Evolutionary conservation across 2,113 vertebrate species (phyloP).

Genomic region (Verasper variegatus): DNA sequence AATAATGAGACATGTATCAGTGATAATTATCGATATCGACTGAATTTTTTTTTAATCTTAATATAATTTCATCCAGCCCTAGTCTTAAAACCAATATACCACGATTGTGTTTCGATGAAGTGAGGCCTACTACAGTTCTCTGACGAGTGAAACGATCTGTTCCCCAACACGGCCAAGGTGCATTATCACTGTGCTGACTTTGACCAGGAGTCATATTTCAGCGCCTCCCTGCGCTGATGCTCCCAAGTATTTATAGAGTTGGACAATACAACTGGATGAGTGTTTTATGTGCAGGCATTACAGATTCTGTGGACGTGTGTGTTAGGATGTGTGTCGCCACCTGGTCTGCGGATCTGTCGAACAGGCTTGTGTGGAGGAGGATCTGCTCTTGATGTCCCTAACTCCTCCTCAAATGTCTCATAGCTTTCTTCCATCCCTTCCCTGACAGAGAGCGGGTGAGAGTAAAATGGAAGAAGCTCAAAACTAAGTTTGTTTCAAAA

Average conservation of each 20-base stretch:
- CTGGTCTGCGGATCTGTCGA: constrained; percentile 73
- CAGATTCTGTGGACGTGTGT: constrained; percentile 12
- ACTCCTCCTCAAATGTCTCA: constrained; percentile 84
- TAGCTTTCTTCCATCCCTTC: constrained; percentile 83
- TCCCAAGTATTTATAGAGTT: constrained; percentile 69
- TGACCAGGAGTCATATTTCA: constrained; percentile 70
- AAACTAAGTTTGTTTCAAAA: constrained; percentile 1
- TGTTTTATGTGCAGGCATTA: constrained; percentile 34
- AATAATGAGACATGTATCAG: no score
- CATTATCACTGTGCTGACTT: constrained; percentile 46
- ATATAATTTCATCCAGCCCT: no score
- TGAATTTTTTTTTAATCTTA: no score
- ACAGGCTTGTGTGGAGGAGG: constrained; percentile 69
- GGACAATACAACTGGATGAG: constrained; percentile 38
- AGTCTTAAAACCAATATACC: no score
- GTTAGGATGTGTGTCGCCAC: constrained; percentile 54
- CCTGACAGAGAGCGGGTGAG: neutral
- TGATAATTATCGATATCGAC: no score
- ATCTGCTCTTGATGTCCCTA: constrained; percentile 70
- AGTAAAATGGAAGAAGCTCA: neutral
- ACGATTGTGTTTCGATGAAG: neutral
- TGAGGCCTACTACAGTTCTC: neutral
- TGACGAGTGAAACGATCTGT: constrained; percentile 2
- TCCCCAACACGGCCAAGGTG: constrained; percentile 10
- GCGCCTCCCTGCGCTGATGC: constrained; percentile 39